A percentile compares a stretch with the other conserved stretches of the same genome.
phyloP scores from a whole-genome alignment of 2,888 invertebrate species.

The Eurois occulta region DNA sequence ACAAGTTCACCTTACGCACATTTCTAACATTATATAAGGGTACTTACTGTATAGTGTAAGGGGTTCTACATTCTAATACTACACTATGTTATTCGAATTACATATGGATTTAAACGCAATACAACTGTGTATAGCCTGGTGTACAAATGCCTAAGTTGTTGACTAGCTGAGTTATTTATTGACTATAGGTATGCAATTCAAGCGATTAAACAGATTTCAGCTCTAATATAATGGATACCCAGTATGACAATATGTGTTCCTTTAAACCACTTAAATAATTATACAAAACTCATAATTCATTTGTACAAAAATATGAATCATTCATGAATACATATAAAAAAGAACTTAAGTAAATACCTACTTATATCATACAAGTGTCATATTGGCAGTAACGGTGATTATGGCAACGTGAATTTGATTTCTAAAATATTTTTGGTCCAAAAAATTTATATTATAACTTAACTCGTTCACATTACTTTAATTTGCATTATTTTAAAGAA shows the following conservation, averaged over 20 bases:
- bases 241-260: constrained; percentile 61
- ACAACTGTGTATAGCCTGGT: constrained; percentile 66
- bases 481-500: constrained; percentile 80
- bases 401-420: constrained; percentile 90
- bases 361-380: constrained; percentile 83
- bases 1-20: constrained; percentile 54
- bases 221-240: constrained; percentile 66
- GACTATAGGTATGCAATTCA: constrained; percentile 67
- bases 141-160: constrained; percentile 76
- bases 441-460: constrained; percentile 82
- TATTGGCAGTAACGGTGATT: constrained; percentile 88
- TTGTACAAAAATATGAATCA: constrained; percentile 84
- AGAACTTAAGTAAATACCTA: constrained; percentile 70
- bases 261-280: constrained; percentile 59
- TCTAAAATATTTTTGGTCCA: constrained; percentile 90
- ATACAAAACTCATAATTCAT: constrained; percentile 74
- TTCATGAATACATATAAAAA: constrained; percentile 68
- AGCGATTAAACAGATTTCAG: constrained; percentile 66
- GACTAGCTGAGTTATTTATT: constrained; percentile 79
- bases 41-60: constrained; percentile 58
- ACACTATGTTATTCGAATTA: constrained; percentile 61
- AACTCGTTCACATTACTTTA: constrained; percentile 80
- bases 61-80: constrained; percentile 54
- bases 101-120: constrained; percentile 57
- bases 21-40: constrained; percentile 48